Percentiles rank a stretch among this genome's conserved stretches.
Conservation (phyloP, 2,113 vertebrate genomes). For the Dromas ardeola region DNA sequence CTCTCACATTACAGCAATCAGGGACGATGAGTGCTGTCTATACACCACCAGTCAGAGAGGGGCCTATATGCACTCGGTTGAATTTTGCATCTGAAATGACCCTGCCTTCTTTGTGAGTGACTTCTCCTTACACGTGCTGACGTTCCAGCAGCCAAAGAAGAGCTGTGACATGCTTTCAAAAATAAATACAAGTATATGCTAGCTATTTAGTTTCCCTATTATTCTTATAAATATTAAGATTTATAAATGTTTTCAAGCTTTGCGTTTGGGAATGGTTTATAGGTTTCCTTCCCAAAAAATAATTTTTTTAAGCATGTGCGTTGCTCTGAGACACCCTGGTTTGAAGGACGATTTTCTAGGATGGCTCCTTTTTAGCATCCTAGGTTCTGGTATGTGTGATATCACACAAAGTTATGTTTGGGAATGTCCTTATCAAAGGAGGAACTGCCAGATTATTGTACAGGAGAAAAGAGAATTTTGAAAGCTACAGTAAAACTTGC, state of each 20-base stretch:
- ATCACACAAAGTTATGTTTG: slow-evolving; percentile 31
- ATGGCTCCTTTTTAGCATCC: slow-evolving; percentile 1
- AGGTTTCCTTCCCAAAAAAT: neutral
- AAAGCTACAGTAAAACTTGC: slow-evolving; percentile 35
- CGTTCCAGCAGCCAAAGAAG: neutral
- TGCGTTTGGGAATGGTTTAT: neutral
- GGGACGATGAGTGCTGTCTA: neutral
- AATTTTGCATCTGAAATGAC: neutral
- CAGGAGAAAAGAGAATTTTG: slow-evolving; percentile 22
- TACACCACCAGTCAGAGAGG: neutral
- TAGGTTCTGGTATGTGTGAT: slow-evolving; percentile 19
- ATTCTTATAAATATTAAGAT: neutral
- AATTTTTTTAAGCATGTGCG: neutral
- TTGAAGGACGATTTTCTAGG: neutral
- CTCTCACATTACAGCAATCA: neutral
- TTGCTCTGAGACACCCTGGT: neutral
- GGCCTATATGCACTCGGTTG: neutral
- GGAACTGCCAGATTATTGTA: slow-evolving; percentile 22
- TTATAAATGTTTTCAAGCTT: neutral
- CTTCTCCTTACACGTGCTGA: neutral
- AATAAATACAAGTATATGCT: neutral
- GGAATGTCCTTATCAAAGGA: slow-evolving; percentile 37
- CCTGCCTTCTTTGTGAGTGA: neutral
- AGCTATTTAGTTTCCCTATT: neutral
- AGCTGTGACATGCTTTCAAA: neutral